Conservation (phyloP, 2,113 vertebrate genomes). For the Apteryx owenii region DNA sequence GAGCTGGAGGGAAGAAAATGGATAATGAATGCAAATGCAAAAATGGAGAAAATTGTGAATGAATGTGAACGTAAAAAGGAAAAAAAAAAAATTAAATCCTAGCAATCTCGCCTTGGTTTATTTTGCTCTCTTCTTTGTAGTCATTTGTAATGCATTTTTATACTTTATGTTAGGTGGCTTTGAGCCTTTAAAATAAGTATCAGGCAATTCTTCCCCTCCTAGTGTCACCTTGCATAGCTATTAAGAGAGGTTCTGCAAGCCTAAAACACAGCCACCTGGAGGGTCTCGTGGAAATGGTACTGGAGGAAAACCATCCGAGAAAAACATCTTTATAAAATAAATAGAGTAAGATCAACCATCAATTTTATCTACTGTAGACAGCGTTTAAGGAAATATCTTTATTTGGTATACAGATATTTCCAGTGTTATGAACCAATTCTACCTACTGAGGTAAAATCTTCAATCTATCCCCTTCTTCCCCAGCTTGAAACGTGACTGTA, state of each 20-base stretch:
- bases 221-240: not conserved
- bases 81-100: not conserved
- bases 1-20: not conserved
- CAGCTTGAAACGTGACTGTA: not conserved
- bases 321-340: not conserved
- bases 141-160: not conserved
- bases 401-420: not conserved
- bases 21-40: not conserved
- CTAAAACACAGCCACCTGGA: not conserved
- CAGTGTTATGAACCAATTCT: constrained; percentile 1
- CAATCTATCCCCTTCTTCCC: not conserved
- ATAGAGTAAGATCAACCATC: not conserved
- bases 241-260: not conserved
- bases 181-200: constrained; percentile 2
- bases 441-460: constrained; percentile 24
- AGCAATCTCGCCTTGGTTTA: constrained; percentile 3
- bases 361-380: not conserved
- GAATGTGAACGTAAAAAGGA: not conserved
- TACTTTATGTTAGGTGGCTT: not conserved
- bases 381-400: not conserved
- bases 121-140: not conserved
- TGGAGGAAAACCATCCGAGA: not conserved
- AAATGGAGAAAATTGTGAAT: not conserved
- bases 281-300: not conserved
- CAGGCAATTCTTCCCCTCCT: not conserved